These are phyloP conservation scores for Thecophora atra DNA, from an alignment of 2,888 invertebrate species.

Conservation along the genomic window DNA sequence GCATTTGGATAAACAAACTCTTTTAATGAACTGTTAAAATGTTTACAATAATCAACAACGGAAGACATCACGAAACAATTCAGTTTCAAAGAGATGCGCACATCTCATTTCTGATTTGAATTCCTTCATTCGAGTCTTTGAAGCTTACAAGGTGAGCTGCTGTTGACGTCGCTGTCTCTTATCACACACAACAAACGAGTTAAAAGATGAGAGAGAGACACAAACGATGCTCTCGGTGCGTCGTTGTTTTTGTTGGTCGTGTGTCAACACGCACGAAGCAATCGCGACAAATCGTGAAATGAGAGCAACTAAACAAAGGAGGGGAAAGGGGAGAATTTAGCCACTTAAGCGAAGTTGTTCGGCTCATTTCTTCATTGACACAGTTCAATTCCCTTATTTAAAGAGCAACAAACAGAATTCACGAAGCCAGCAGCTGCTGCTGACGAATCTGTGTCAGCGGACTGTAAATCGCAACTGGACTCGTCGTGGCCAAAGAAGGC, in stretches of 20 bases:
- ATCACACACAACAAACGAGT: conserved; percentile 21
- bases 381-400: conserved; percentile 35
- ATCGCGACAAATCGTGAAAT: not conserved
- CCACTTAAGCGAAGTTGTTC: too few relatives aligned
- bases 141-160: not conserved
- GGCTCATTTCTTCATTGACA: conserved; percentile 18
- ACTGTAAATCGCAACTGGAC: not conserved
- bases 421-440: not conserved
- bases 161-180: not conserved
- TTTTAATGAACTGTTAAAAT: conserved; percentile 60
- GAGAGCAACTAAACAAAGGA: not conserved
- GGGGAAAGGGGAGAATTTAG: not conserved
- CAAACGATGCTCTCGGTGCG: not conserved
- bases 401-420: conserved; percentile 13
- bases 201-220: too few relatives aligned
- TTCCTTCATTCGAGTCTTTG: too few relatives aligned
- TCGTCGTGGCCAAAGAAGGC: not conserved
- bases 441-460: not conserved
- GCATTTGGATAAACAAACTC: conserved; percentile 43
- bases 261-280: not conserved
- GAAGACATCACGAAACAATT: not conserved
- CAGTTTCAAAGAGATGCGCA: not conserved
- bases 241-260: conserved; percentile 4
- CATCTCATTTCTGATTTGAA: too few relatives aligned
- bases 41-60: conserved; percentile 50